Percentiles rank a stretch among this genome's conserved stretches.
phyloP scores from a whole-genome alignment of 2,888 invertebrate species.

The Aphidoletes aphidimyza region DNA sequence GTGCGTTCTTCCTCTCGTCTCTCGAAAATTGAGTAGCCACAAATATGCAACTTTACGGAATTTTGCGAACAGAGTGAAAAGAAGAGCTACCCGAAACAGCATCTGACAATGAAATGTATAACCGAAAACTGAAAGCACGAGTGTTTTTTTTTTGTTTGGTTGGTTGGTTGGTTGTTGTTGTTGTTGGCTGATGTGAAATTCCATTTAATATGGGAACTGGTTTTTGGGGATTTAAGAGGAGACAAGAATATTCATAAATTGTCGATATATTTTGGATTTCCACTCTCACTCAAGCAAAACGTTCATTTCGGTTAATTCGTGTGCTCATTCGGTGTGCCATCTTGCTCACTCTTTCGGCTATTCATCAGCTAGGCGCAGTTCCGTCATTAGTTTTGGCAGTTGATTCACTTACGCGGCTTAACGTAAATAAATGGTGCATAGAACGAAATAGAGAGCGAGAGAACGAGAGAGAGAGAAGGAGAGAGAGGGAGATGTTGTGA shows the following conservation, averaged over 20 bases:
- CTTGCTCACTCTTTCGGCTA: neutral
- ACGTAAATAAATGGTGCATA: too few species aligned
- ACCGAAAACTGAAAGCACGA: neutral
- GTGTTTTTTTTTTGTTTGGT: neutral
- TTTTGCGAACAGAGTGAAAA: too few species aligned
- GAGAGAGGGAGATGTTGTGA: too few species aligned
- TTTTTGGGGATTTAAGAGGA: slow-evolving; percentile 16
- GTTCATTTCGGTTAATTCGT: slow-evolving; percentile 20
- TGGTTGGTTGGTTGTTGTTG: too few species aligned
- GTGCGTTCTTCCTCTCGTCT: neutral
- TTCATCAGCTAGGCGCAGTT: neutral
- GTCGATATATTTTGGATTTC: neutral
- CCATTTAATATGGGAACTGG: slow-evolving; percentile 40
- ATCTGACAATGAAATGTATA: too few species aligned
- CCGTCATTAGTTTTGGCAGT: neutral
- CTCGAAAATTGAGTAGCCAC: neutral
- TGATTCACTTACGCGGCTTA: neutral
- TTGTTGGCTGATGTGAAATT: too few species aligned
- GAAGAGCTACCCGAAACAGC: too few species aligned
- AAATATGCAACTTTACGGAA: neutral
- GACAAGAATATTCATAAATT: neutral
- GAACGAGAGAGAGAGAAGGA: too few species aligned
- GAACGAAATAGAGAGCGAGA: too few species aligned
- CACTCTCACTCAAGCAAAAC: neutral
- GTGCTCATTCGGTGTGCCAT: too few species aligned